Percentiles rank a stretch among this genome's conserved stretches.
Conservation (phyloP, 2,797 vertebrate species). For the Heteromormyrus szaboi region DNA sequence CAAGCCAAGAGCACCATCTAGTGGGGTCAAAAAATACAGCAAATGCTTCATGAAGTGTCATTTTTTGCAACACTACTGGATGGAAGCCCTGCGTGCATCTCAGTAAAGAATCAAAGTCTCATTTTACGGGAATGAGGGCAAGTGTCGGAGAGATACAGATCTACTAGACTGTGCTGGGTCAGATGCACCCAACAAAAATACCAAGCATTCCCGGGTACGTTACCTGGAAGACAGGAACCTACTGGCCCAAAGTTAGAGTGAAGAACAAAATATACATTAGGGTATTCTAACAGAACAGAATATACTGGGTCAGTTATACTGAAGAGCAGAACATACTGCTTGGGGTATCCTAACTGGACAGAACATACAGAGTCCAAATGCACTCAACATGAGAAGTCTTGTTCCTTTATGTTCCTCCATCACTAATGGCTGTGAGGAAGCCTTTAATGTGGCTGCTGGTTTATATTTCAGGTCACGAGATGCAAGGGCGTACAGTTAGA, state of each 20-base stretch:
- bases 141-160: neutral
- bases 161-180: neutral
- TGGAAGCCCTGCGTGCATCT: neutral
- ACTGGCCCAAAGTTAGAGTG: neutral
- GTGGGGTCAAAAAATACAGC: neutral
- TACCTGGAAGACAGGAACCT: neutral
- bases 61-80: neutral
- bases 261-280: neutral
- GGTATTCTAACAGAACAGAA: neutral
- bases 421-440: neutral
- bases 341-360: neutral
- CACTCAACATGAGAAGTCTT: neutral
- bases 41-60: neutral
- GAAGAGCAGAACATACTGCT: neutral
- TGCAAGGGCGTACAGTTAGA: neutral
- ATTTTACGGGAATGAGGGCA: neutral
- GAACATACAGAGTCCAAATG: neutral
- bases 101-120: neutral
- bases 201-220: neutral
- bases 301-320: neutral
- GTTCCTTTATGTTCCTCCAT: neutral
- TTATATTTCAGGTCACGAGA: neutral
- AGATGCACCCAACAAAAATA: neutral
- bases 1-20: neutral
- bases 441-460: neutral